Evolutionary conservation across 2,113 vertebrate genomes (phyloP), one percentile per base, ranked within the genome.

Genomic region (Xiphophorus maculatus): DNA sequence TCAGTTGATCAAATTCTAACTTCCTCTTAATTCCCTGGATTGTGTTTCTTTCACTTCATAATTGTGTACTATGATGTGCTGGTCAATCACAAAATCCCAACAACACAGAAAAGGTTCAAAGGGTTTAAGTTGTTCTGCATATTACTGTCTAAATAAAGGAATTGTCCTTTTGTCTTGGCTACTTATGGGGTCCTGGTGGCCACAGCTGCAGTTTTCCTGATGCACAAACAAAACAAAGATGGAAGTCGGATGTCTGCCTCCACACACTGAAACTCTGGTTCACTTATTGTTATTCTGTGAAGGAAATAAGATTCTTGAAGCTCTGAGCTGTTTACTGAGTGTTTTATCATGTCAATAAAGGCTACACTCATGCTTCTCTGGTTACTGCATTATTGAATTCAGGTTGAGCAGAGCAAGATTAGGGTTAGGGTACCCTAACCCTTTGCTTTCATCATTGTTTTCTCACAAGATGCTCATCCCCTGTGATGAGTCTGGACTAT

Each of bases 141-240:
- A 0, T 58, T n/a, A 58, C 51, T 58, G 51, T 58, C 1, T 42
- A 5, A 42, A 5, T 37, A 19, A 29, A 63, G 7, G 13, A 35
- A 22, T 35, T 27, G 0, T 78, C 32, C 68, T 2, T 17, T 27
- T 86, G 91, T 93, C 25, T 33, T 93, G 73, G 88, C 81, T n/a
- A 91, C 90, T 14, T 93, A 91, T 35, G 83, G 89, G 51, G 44
- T 89, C 42, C 8, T 93, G 44, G 76, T 35, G 9, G 63, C 74
- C 3, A 60, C 80, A 0, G 85, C 87, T 28, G 87, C 81, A 0
- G 84, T 77, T 74, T 92, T 80, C 77, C 22, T 74, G 32, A 69
- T 92, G 68, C 84, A 84, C 69, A 77, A 63, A 60, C 68, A 42
- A 15, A 84, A 58, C 67, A 87, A 80, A 68, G 73, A 89, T n/a